These are phyloP conservation scores for Psittacula derbiana DNA, from an alignment of 2,797 vertebrate genomes.

Conservation along the genomic window DNA sequence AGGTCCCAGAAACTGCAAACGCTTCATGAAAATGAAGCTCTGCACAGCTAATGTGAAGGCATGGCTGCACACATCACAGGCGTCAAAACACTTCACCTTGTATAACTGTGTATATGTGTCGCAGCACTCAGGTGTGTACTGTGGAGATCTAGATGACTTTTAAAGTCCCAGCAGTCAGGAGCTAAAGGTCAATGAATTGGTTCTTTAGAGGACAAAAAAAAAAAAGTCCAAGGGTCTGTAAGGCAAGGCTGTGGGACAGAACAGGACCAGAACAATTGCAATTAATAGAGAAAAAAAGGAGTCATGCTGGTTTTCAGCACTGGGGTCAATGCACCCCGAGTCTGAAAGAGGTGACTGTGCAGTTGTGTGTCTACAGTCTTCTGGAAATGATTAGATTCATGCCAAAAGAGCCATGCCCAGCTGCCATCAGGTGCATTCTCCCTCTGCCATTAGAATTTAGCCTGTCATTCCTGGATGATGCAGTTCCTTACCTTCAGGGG, in stretches of 20 bases:
- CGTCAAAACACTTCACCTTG: background rate
- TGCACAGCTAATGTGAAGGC: background rate
- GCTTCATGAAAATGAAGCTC: background rate
- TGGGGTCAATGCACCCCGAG: background rate
- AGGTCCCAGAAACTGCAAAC: background rate
- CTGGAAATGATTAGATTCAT: background rate
- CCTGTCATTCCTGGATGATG: background rate
- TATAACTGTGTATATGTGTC: background rate
- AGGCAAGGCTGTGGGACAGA: background rate
- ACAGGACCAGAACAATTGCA: fast-evolving
- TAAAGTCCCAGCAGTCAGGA: background rate
- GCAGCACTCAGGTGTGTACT: background rate
- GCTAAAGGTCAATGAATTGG: background rate
- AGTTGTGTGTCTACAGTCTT: background rate
- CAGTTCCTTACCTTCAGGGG: background rate
- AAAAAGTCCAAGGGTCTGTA: background rate
- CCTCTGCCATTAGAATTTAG: background rate
- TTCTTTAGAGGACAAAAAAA: background rate
- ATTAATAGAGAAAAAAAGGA: background rate
- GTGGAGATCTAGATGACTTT: background rate
- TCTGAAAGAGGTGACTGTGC: background rate
- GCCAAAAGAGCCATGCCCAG: background rate
- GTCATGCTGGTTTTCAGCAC: background rate
- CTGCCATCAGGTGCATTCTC: background rate
- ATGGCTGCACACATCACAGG: background rate